These are phyloP conservation scores for Pollachius pollachius DNA, from an alignment of 2,113 vertebrate species.

Conservation along the genomic window DNA sequence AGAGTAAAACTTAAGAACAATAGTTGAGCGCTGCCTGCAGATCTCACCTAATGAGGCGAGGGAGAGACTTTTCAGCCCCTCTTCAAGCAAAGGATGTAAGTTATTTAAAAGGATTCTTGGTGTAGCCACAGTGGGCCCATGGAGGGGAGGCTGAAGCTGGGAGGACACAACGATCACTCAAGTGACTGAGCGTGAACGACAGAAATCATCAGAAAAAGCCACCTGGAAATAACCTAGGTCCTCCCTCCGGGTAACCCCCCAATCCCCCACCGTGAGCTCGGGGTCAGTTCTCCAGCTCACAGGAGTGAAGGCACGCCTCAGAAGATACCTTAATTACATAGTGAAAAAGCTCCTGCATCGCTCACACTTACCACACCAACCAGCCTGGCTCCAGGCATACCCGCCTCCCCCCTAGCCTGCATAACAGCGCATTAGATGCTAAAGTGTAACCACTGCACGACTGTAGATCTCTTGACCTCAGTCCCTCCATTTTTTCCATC, in stretches of 20 bases:
- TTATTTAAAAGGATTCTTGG: no score
- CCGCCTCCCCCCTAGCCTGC: constrained; percentile 43
- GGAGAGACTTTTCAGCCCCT: no score
- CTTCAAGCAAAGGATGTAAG: no score
- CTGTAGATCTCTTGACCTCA: constrained; percentile 56
- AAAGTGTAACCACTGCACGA: constrained; percentile 35
- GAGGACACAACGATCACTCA: no score
- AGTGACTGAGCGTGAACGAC: no score
- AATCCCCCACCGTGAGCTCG: not conserved
- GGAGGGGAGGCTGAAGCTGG: not conserved
- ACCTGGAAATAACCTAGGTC: no score
- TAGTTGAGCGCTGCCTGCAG: no score
- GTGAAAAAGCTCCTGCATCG: constrained; percentile 60
- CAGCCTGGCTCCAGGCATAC: constrained; percentile 59
- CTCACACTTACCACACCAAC: constrained; percentile 61
- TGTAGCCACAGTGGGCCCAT: not conserved
- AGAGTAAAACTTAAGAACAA: no score
- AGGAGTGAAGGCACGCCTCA: constrained; percentile 44
- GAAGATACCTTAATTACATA: constrained; percentile 62
- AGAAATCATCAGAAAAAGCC: no score
- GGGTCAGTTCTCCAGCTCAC: constrained; percentile 59
- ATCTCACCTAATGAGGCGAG: no score
- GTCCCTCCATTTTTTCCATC: constrained; percentile 26
- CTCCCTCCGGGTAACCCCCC: constrained; percentile 38
- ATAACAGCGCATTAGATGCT: constrained; percentile 55